These are phyloP conservation scores for Archilochus colubris DNA, from an alignment of 2,113 vertebrate genomes.

Conservation along the genomic window DNA sequence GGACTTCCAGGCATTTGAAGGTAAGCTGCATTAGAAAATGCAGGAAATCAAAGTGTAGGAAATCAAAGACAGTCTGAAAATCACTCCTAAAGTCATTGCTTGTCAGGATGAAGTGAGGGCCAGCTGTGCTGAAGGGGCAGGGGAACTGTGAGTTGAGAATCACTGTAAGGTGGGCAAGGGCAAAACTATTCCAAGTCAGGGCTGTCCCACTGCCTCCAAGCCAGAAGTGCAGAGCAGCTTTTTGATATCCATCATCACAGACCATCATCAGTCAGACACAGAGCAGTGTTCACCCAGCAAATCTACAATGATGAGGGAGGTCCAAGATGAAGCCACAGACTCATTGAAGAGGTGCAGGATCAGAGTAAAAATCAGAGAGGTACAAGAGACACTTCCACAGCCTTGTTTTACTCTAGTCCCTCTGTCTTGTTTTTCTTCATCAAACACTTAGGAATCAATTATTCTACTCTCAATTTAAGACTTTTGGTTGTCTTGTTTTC, in stretches of 20 bases:
- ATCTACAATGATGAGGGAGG: neutral
- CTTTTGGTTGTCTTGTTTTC: neutral
- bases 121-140: fast-evolving
- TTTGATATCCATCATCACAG: neutral
- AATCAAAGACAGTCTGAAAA: neutral
- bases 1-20: neutral
- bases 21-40: neutral
- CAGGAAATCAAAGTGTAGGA: neutral
- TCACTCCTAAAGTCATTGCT: neutral
- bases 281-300: neutral
- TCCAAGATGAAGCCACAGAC: neutral
- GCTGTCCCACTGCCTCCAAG: neutral
- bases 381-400: neutral
- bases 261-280: neutral
- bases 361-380: neutral
- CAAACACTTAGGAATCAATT: neutral
- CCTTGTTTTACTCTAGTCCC: neutral
- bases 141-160: neutral
- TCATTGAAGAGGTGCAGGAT: neutral
- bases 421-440: neutral
- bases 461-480: neutral
- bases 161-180: neutral
- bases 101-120: neutral
- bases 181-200: neutral
- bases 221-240: neutral